Conservation (phyloP, 2,797 vertebrate genomes). For the Luscinia megarhynchos region DNA sequence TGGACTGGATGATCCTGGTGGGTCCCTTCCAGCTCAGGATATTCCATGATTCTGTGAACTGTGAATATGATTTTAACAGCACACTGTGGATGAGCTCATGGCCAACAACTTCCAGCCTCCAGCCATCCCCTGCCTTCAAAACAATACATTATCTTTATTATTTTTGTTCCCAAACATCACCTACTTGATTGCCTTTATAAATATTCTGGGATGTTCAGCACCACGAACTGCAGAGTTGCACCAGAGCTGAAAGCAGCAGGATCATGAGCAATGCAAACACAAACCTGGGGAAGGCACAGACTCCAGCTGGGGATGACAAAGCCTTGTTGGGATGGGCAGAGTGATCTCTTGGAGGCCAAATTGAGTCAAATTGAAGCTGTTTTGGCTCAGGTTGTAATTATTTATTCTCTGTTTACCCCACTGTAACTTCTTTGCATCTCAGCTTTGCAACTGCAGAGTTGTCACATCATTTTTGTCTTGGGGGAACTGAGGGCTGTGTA, state of each 20-base stretch:
- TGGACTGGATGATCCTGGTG: not conserved
- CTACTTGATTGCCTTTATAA: not conserved
- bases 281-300: not conserved
- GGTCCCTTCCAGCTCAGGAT: not conserved
- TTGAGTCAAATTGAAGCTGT: not conserved
- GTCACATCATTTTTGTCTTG: not conserved
- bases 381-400: not conserved
- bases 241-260: not conserved
- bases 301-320: not conserved
- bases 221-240: fast-evolving
- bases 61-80: not conserved
- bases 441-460: not conserved
- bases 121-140: not conserved
- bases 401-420: not conserved
- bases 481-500: not conserved
- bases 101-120: not conserved
- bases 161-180: not conserved
- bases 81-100: not conserved
- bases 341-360: not conserved
- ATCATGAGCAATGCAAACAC: not conserved
- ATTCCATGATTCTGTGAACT: not conserved
- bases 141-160: not conserved
- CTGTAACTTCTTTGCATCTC: not conserved
- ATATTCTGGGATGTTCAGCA: not conserved
- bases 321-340: not conserved